Conservation (phyloP, 1,140 invertebrate genomes). For the Drosophila paulistorum region DNA sequence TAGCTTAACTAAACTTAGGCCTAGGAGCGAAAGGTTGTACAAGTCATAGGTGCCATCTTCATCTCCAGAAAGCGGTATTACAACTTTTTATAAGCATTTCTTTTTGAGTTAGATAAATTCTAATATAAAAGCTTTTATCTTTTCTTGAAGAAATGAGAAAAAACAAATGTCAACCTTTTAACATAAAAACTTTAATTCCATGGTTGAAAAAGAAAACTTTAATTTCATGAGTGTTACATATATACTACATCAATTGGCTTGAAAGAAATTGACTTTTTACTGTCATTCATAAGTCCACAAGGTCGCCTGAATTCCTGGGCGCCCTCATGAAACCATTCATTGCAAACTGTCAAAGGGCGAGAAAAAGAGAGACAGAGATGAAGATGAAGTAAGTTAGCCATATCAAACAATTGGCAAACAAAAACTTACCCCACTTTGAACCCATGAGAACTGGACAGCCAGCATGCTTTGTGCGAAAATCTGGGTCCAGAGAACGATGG, state of each 20-base stretch:
- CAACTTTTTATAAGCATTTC: slow-evolving; percentile 9
- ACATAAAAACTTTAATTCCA: not conserved
- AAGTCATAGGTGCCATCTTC: not conserved
- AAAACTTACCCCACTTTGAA: slow-evolving; percentile 93
- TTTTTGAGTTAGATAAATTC: not conserved
- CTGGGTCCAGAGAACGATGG: slow-evolving; percentile 94
- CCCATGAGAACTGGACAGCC: slow-evolving; percentile 98
- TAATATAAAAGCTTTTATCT: slow-evolving; percentile 4
- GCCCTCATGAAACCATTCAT: slow-evolving; percentile 96
- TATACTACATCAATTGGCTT: slow-evolving; percentile 3
- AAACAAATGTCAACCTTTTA: not conserved
- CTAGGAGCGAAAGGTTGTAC: slow-evolving; percentile 16
- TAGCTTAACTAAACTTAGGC: slow-evolving; percentile 46
- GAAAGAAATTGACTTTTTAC: slow-evolving; percentile 23
- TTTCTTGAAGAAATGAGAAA: not conserved
- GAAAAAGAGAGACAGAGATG: slow-evolving; percentile 65
- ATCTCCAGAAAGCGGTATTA: slow-evolving; percentile 24
- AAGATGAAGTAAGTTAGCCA: slow-evolving; percentile 84
- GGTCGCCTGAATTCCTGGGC: slow-evolving; percentile 93
- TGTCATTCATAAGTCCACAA: slow-evolving; percentile 85
- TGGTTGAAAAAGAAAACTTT: not conserved
- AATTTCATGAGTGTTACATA: not conserved
- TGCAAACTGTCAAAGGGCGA: slow-evolving; percentile 87
- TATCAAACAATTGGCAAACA: slow-evolving; percentile 83
- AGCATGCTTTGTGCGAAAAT: slow-evolving; percentile 95